phyloP scores from a whole-genome alignment of 2,113 vertebrate species.

The Channa argus region DNA sequence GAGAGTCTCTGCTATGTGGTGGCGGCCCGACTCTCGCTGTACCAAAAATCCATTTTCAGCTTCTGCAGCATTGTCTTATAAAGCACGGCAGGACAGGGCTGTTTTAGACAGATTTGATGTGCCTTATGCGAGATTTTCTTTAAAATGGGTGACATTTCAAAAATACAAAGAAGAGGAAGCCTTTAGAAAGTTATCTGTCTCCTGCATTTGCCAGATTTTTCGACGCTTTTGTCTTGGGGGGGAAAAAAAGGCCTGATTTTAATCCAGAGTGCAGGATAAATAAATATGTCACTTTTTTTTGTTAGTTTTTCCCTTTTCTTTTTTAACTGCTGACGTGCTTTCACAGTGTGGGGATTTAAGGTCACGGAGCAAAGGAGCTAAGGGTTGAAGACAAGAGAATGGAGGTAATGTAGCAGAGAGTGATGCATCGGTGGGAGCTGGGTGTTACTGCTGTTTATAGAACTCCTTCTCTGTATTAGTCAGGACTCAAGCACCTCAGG shows the following conservation, averaged over 20 bases:
- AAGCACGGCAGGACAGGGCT: neutral
- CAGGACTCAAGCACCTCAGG: conserved; percentile 54
- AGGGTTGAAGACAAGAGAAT: conserved; percentile 36
- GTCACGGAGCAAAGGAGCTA: conserved; percentile 44
- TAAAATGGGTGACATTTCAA: conserved; percentile 8
- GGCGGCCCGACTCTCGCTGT: neutral
- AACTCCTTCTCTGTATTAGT: conserved; percentile 65
- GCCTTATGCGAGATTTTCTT: neutral
- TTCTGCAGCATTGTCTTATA: neutral
- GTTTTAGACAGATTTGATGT: neutral
- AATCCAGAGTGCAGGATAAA: conserved; percentile 16
- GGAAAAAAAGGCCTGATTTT: conserved; percentile 4
- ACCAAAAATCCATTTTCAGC: neutral
- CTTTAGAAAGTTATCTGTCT: neutral
- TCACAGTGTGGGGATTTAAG: conserved; percentile 43
- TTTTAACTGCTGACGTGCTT: conserved; percentile 19
- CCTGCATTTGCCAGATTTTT: neutral
- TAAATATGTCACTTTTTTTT: conserved; percentile 31
- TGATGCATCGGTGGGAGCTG: conserved; percentile 47
- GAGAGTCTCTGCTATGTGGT: neutral
- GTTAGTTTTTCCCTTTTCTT: too few species aligned
- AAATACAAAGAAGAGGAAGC: neutral
- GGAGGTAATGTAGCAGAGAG: conserved; percentile 64
- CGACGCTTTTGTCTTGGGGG: neutral
- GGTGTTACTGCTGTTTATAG: conserved; percentile 68